These are phyloP conservation scores for Eurosta solidaginis DNA, from an alignment of 1,140 invertebrate species.

Conservation along the genomic window DNA sequence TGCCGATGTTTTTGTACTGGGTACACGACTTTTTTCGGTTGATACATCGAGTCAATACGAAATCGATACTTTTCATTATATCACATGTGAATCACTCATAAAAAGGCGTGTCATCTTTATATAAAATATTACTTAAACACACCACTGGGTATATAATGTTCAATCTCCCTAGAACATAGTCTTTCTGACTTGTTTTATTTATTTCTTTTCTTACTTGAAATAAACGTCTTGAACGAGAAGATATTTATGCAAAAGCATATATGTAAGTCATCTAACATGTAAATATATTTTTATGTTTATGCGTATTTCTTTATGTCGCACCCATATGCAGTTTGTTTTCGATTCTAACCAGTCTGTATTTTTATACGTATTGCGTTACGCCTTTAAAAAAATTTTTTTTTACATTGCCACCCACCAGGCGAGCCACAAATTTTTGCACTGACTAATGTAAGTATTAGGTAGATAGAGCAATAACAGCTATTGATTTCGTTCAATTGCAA, in stretches of 20 bases:
- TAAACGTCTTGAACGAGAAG: neutral
- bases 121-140: too few species aligned
- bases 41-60: too few species aligned
- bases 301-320: neutral
- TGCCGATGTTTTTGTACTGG: too few species aligned
- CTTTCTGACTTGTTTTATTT: neutral
- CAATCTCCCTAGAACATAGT: too few species aligned
- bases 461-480: neutral
- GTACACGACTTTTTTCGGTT: too few species aligned
- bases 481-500: neutral
- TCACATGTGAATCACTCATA: too few species aligned
- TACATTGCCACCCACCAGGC: conserved; percentile 5
- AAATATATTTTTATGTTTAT: neutral
- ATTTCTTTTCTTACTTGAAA: neutral
- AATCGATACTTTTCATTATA: too few species aligned
- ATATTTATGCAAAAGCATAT: neutral
- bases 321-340: neutral
- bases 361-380: neutral
- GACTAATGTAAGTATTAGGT: neutral
- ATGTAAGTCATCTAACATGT: neutral
- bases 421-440: neutral
- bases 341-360: conserved; percentile 27
- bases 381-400: conserved; percentile 14
- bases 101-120: too few species aligned
- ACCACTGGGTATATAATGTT: too few species aligned